Evolutionary conservation across 1,140 invertebrate species (phyloP).

Genomic region (Trachymyrmex septentrionalis): DNA sequence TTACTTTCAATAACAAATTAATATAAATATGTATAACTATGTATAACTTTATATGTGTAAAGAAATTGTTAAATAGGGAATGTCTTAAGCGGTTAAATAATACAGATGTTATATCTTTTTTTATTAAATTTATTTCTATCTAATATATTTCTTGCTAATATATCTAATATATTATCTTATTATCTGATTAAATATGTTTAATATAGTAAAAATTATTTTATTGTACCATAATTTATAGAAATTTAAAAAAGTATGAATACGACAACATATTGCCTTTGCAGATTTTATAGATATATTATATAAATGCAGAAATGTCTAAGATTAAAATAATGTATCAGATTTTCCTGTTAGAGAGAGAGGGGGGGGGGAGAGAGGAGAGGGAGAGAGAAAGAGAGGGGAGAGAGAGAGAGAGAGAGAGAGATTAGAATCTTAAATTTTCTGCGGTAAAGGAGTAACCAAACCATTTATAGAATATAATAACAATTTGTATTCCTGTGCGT

Average conservation of each 20-base stretch:
- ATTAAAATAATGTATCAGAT: not conserved
- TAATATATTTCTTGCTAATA: not conserved
- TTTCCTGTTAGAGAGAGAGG: not conserved
- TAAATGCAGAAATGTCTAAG: not conserved
- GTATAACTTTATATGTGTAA: not conserved
- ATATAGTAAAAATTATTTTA: not conserved
- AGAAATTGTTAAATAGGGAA: not conserved
- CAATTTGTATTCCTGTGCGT: conserved; percentile 5
- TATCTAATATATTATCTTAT: conserved; percentile 14
- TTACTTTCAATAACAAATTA: not conserved
- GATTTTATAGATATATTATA: too few species aligned
- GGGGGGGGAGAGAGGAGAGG: too few species aligned
- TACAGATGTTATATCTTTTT: not conserved
- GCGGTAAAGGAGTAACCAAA: not conserved
- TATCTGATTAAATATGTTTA: not conserved
- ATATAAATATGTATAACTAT: not conserved
- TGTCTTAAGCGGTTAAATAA: not conserved
- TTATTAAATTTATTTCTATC: conserved; percentile 4
- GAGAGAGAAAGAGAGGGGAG: too few species aligned
- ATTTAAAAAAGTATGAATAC: not conserved
- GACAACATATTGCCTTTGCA: not conserved
- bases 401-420: too few species aligned
- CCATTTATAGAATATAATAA: conserved; percentile 12
- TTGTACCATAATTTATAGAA: not conserved
- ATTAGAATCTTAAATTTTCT: conserved; percentile 18